phyloP scores from a whole-genome alignment of 1,140 invertebrate genomes.

The Drosophila equinoxialis region DNA sequence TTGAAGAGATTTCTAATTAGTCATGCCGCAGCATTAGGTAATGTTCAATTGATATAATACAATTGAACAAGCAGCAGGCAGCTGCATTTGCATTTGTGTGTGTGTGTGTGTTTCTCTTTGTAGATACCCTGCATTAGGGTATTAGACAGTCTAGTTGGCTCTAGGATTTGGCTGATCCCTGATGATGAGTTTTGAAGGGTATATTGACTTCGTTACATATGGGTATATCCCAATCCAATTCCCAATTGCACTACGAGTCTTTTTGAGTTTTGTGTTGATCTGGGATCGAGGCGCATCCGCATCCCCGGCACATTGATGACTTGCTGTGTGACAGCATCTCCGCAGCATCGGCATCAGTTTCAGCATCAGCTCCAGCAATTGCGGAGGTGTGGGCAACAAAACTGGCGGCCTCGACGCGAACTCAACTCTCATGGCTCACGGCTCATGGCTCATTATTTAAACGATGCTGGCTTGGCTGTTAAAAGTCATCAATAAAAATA shows the following conservation, averaged over 20 bases:
- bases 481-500: constrained; percentile 77
- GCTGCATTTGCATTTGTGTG: constrained; percentile 35
- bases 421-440: constrained; percentile 11
- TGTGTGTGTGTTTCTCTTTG: neutral
- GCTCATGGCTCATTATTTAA: constrained; percentile 75
- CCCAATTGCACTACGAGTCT: neutral
- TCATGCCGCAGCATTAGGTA: constrained; percentile 66
- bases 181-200: neutral
- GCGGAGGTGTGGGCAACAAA: constrained; percentile 43
- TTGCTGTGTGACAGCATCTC: constrained; percentile 63
- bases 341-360: constrained; percentile 41
- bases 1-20: constrained; percentile 55
- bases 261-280: neutral
- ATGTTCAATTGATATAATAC: constrained; percentile 37
- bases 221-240: neutral
- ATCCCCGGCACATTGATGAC: constrained; percentile 61
- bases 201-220: neutral
- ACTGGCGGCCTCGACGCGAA: constrained; percentile 26
- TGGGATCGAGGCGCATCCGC: constrained; percentile 4
- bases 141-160: neutral
- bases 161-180: too few species aligned
- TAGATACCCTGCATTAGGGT: neutral
- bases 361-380: constrained; percentile 24
- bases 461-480: constrained; percentile 75
- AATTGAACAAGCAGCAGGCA: constrained; percentile 32